Conservation (phyloP, 2,888 invertebrate genomes). For the Tachystola acroxantha region DNA sequence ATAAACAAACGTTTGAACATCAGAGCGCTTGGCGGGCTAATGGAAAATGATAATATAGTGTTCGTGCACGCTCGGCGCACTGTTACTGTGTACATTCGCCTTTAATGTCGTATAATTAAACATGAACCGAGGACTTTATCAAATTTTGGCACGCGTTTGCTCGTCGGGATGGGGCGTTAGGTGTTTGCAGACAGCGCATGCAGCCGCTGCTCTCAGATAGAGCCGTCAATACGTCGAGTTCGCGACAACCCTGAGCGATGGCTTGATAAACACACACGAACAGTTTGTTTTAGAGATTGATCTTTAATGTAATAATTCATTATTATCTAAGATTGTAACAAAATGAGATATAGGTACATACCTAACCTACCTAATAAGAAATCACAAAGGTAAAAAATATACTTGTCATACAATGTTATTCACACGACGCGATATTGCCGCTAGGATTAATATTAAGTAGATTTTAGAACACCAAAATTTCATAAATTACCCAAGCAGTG, state of each 20-base stretch:
- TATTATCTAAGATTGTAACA: slow-evolving; percentile 2
- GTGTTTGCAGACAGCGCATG: slow-evolving; percentile 67
- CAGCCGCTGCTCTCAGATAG: slow-evolving; percentile 58
- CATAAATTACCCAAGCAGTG: no score
- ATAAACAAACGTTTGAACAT: slow-evolving; percentile 39
- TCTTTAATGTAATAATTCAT: neutral
- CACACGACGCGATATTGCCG: no score
- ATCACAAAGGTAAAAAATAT: no score
- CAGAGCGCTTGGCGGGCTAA: slow-evolving; percentile 31
- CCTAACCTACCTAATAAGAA: no score
- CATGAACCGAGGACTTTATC: slow-evolving; percentile 71
- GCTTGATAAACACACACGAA: slow-evolving; percentile 49
- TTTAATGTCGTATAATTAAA: slow-evolving; percentile 72
- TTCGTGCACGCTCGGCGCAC: slow-evolving; percentile 39
- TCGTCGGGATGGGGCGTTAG: slow-evolving; percentile 48
- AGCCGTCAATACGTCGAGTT: slow-evolving; percentile 64
- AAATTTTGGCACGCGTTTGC: slow-evolving; percentile 75
- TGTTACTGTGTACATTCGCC: slow-evolving; percentile 45
- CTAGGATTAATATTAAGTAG: no score
- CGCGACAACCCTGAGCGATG: slow-evolving; percentile 62
- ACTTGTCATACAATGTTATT: no score
- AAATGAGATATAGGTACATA: slow-evolving; percentile 1
- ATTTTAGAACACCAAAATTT: no score
- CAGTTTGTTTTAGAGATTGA: slow-evolving; percentile 12
- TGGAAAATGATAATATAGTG: slow-evolving; percentile 64